These are phyloP conservation scores for Palythoa grandiflora DNA, from an alignment of 92 coral and sea anemone species.

Conservation along the genomic window DNA sequence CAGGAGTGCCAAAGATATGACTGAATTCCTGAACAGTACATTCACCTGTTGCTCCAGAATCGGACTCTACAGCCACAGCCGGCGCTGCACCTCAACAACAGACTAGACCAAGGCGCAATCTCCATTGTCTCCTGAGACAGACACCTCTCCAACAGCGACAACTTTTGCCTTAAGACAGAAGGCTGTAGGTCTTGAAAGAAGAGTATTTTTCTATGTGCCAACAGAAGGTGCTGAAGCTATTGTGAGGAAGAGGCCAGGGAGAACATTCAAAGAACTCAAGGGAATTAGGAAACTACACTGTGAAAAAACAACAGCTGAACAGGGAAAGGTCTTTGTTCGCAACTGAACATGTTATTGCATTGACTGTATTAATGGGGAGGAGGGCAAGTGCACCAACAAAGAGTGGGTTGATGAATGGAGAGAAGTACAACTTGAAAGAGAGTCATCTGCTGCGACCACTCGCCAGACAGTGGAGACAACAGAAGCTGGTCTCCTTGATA, in stretches of 20 bases:
- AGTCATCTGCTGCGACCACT: slow-evolving; percentile 63
- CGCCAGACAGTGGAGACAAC: slow-evolving; percentile 51
- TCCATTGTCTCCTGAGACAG: too few species aligned
- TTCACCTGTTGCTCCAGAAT: too few species aligned
- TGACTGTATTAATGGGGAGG: slow-evolving; percentile 34
- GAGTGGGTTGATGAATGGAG: slow-evolving; percentile 73
- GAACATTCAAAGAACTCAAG: slow-evolving; percentile 3
- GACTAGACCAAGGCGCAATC: too few species aligned
- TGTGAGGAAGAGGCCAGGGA: slow-evolving; percentile 44
- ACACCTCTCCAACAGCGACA: slow-evolving; percentile 57
- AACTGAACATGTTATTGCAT: not conserved
- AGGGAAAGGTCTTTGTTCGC: slow-evolving; percentile 6
- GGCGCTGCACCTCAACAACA: too few species aligned
- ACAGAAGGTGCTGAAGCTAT: slow-evolving; percentile 57
- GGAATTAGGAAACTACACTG: slow-evolving; percentile 18
- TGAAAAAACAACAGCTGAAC: slow-evolving; percentile 14
- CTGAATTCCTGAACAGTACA: slow-evolving; percentile 45
- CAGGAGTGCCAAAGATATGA: slow-evolving; percentile 56
- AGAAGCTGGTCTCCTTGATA: slow-evolving; percentile 53
- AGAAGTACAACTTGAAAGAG: slow-evolving; percentile 57
- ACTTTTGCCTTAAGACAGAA: slow-evolving; percentile 56
- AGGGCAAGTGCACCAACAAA: slow-evolving; percentile 57
- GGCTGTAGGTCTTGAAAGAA: slow-evolving; percentile 50
- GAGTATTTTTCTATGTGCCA: slow-evolving; percentile 67
- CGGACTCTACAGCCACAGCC: too few species aligned